Evolutionary conservation across 2,113 vertebrate genomes (phyloP).

Genomic region (Saccopteryx bilineata): DNA sequence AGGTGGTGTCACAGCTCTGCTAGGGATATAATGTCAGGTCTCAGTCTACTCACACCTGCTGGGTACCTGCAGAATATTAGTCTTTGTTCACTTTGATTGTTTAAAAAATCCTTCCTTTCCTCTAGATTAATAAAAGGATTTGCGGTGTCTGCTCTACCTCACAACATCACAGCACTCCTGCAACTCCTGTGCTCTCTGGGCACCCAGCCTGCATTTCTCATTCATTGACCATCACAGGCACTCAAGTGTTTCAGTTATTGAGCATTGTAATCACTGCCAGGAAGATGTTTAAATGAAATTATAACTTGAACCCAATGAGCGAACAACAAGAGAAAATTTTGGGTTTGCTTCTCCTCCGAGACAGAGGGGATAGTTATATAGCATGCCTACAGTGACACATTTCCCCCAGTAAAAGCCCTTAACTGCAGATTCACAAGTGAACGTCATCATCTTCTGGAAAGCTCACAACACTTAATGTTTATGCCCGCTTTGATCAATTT

Average conservation of each 20-base stretch:
- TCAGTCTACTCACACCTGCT: background rate
- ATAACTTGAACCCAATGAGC: slow-evolving; percentile 33
- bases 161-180: background rate
- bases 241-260: background rate
- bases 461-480: background rate
- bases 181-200: background rate
- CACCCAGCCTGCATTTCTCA: background rate
- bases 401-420: background rate
- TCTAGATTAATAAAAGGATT: slow-evolving; percentile 24
- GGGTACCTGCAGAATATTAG: background rate
- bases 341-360: background rate
- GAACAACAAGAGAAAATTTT: background rate
- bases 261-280: slow-evolving; percentile 17
- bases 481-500: background rate
- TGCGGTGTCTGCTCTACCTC: background rate
- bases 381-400: background rate
- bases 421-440: background rate
- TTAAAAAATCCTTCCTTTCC: background rate
- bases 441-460: background rate
- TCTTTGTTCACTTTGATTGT: slow-evolving; percentile 8
- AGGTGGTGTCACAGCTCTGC: background rate
- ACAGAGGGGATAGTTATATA: background rate
- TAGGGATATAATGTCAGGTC: background rate
- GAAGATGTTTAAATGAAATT: slow-evolving; percentile 37
- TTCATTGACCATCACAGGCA: background rate